A percentile compares a stretch with the other conserved stretches of the same genome.
Conservation (phyloP, 2,113 vertebrate species). For the Tachuris rubrigastra region DNA sequence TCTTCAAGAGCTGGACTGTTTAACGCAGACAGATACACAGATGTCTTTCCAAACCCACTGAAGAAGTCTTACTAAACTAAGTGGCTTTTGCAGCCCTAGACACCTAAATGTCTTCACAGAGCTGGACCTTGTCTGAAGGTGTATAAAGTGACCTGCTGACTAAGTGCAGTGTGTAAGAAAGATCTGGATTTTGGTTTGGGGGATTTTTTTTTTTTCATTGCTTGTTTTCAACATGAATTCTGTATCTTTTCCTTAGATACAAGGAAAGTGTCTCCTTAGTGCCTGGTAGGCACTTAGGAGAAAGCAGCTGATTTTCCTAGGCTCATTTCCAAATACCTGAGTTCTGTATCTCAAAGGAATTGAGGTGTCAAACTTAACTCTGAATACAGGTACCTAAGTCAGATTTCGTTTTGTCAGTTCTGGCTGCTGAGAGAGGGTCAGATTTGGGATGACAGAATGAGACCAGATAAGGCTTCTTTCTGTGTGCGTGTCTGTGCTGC, state of each 20-base stretch:
- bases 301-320: constrained; percentile 39
- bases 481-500: background rate
- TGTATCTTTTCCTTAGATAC: background rate
- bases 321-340: constrained; percentile 38
- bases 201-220: background rate
- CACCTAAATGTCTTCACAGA: background rate
- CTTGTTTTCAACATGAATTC: background rate
- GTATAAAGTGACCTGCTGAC: background rate
- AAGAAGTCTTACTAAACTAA: background rate
- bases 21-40: background rate
- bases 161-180: background rate
- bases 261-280: background rate
- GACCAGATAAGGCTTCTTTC: background rate
- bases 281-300: background rate
- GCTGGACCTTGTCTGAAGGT: background rate
- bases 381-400: background rate
- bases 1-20: background rate
- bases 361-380: constrained; percentile 9
- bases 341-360: constrained; percentile 29
- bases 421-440: constrained; percentile 14
- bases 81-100: background rate
- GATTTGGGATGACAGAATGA: constrained; percentile 51
- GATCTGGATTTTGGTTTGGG: background rate
- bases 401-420: constrained; percentile 2
- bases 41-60: background rate